These are phyloP conservation scores for Calosoma granatense DNA, from an alignment of 1,140 invertebrate species.

Conservation along the genomic window DNA sequence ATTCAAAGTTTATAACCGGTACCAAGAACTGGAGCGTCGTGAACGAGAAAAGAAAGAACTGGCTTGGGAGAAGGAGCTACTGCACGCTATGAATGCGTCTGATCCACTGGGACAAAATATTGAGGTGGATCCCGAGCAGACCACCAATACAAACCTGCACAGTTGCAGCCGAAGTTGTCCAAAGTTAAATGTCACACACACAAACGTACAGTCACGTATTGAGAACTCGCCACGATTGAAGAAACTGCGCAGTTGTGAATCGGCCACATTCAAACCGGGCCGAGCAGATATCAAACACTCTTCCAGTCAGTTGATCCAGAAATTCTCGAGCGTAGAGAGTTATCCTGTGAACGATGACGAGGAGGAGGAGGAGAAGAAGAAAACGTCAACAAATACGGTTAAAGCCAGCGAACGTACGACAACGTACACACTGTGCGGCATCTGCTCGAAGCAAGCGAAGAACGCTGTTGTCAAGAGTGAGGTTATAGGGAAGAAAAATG, in stretches of 20 bases:
- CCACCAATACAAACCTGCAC: conserved; percentile 14
- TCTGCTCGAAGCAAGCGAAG: not conserved
- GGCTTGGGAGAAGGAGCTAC: conserved; percentile 60
- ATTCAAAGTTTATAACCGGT: conserved; percentile 62
- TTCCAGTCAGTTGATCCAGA: not conserved
- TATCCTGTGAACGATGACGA: not conserved
- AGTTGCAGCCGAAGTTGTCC: conserved; percentile 14
- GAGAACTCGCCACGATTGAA: conserved; percentile 5
- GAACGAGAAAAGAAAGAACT: conserved; percentile 56
- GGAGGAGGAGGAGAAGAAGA: not conserved
- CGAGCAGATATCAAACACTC: not conserved
- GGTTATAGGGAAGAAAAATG: not conserved
- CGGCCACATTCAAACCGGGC: not conserved
- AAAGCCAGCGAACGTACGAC: conserved; percentile 10
- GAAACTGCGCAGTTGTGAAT: conserved; percentile 13
- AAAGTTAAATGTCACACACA: not conserved
- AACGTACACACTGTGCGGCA: conserved; percentile 7
- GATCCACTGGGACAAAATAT: conserved; percentile 19
- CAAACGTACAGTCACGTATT: conserved; percentile 10
- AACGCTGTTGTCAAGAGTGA: not conserved
- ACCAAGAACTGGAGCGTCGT: conserved; percentile 47
- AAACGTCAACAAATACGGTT: conserved; percentile 9
- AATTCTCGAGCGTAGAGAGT: not conserved
- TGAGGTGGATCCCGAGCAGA: not conserved
- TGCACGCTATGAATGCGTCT: conserved; percentile 47